phyloP scores from a whole-genome alignment of 2,113 vertebrate genomes.

The Oncorhynchus gorbuscha region DNA sequence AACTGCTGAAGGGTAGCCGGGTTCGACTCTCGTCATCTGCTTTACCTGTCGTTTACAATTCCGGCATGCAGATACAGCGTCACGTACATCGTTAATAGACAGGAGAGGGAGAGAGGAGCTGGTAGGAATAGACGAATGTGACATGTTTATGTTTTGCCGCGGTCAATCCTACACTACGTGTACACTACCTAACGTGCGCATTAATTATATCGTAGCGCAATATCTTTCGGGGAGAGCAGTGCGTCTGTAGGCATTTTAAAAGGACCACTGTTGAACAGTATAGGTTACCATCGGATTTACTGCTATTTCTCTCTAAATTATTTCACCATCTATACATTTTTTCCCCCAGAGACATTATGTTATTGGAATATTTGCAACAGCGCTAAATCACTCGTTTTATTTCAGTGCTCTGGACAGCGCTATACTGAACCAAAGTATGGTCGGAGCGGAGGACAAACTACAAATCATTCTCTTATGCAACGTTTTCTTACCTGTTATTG shows the following conservation, averaged over 20 bases:
- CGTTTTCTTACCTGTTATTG: neutral
- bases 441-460: neutral
- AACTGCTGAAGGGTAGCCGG: constrained; percentile 24
- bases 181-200: constrained; percentile 17
- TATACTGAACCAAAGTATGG: neutral
- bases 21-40: constrained; percentile 18
- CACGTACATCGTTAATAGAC: neutral
- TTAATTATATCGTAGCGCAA: neutral
- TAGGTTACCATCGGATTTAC: neutral
- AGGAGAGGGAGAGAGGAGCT: constrained; percentile 5
- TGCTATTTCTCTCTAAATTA: neutral
- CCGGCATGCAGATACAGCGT: neutral
- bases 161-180: constrained; percentile 10
- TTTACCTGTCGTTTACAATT: constrained; percentile 8
- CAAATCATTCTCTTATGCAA: neutral
- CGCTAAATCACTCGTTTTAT: constrained; percentile 7
- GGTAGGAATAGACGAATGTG: neutral
- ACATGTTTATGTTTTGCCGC: constrained; percentile 6
- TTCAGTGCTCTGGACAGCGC: constrained; percentile 9
- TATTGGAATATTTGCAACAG: neutral
- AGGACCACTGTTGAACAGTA: neutral
- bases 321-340: neutral
- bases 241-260: constrained; percentile 34
- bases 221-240: constrained; percentile 28
- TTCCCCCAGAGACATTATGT: neutral